Evolutionary conservation across 2,888 invertebrate species (phyloP), one percentile per base, ranked within the genome.

Genomic region (Polydrusus pterygomalis): DNA sequence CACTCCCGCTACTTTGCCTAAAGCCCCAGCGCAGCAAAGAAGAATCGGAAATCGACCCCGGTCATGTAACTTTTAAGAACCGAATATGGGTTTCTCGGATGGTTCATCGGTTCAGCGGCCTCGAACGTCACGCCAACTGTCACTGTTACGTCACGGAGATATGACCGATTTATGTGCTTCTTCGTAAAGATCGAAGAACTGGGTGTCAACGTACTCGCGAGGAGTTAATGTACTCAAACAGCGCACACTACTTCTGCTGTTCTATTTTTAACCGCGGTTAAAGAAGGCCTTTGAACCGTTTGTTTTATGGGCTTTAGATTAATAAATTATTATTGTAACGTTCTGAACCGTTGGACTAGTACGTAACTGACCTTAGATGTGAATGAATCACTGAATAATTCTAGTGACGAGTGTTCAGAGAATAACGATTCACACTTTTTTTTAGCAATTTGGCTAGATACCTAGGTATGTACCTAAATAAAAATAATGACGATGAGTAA

Each of bases 21-120:
- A 58, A 56, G 13, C 17, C 43, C 20, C 45, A 45, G 45, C 38
- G 70, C 47, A 20, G 34, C 63, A 30, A 49, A 38, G 45, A 58
- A 65, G 58, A 75, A 71, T 75, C 63, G 43, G 58, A 68, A 72
- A 70, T 77, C 78, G 80, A 79, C 79, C 82, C 79, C 82, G 83
- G 84, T 84, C 83, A 82, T 82, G 90, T 90, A 89, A 90, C 90
- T 90, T 89, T 90, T 64, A 54, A 80, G 85, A 83, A 82, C 83
- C 82, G 80, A 82, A 83, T 82, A 82, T 82, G 82, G 83, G 82
- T 83, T 84, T 84, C 83, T 85, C 82, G 85, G 83, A 80, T 82
- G 82, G 81, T 77, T 81, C 84, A 85, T 85, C 85, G 85, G 76
- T 71, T 69, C 69, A 69, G 69, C 69, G 69, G 69, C 73, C 65